Evolutionary conservation across 2,113 vertebrate genomes (phyloP).

Genomic region (Clinocottus analis): DNA sequence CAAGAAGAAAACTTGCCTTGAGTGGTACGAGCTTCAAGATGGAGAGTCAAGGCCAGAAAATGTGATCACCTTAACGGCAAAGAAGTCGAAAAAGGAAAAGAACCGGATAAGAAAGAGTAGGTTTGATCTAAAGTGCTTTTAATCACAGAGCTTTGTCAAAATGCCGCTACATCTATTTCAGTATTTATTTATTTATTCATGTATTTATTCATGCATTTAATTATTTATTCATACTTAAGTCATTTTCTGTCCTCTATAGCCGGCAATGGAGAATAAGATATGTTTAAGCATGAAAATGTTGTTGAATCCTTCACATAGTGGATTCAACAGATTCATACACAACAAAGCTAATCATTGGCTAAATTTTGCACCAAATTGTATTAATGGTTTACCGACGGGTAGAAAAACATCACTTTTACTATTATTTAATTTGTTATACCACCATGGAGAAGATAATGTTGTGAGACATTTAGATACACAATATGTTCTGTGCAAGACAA

Average conservation of each 20-base stretch:
- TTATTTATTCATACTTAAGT: no score
- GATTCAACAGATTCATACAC: neutral
- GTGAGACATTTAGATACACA: neutral
- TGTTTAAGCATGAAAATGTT: neutral
- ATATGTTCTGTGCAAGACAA: neutral
- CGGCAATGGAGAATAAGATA: neutral
- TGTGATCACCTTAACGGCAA: neutral
- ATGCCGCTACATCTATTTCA: no score
- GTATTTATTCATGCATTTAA: no score
- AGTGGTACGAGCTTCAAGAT: constrained; percentile 71
- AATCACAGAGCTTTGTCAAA: neutral
- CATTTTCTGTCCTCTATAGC: no score
- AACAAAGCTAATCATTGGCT: neutral
- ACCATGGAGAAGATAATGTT: neutral
- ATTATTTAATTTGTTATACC: neutral
- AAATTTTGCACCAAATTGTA: neutral
- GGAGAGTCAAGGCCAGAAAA: constrained; percentile 27
- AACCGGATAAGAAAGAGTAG: neutral
- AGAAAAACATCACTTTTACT: neutral
- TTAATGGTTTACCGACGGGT: neutral
- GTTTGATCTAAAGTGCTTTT: neutral
- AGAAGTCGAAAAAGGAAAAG: neutral
- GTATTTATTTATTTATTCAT: no score
- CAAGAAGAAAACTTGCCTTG: constrained; percentile 45
- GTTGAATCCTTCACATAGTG: neutral